Evolutionary conservation across 2,797 vertebrate species (phyloP), one percentile per base, ranked within the genome.

Genomic region (Brachymystax lenok): DNA sequence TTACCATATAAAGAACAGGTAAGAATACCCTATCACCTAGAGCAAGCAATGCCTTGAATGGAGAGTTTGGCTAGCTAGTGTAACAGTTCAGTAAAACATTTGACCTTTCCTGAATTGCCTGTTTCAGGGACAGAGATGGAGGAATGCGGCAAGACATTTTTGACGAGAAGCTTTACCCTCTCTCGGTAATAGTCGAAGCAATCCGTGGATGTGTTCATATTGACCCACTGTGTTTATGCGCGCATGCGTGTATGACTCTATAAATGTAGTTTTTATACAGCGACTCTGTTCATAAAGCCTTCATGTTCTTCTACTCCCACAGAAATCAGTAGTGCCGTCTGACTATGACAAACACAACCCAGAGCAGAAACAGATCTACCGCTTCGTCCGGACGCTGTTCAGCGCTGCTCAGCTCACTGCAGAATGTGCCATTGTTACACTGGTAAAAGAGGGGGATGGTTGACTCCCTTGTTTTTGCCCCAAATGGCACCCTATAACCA

Each of bases 1-100:
- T 93, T 99, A 99, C 89, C 98, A 99, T 94, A 99, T 99, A 94
- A 99, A 97, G 93, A 99, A 99, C 96, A 97, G 98, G 98, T 99
- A 96, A 27, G 95, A 92, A 74, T 19, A 52, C 27, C 24, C 6
- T 24, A 54, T 54, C 71, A 28, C n/a, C n/a, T 61, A n/a, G 5
- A 51, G 61, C 7, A 7, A 21, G 56, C 17, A 21, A 46, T 46
- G 10, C 10, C 40, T 46, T 46, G 40, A 46, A 46, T 46, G 40
- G n/a, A 4, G 35, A 24, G 14, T 54, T 40, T 16, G 14, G 4
- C 8, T 7, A 24, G n/a, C 21, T 24, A 16, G 21, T 24, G 6
- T 27, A 51, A 24, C 40, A 14, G 24, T 19, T n/a, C 40, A 27
- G 50, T 17, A 17, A 30, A 30, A 54, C 5, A 17, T 3, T 16